phyloP scores from a whole-genome alignment of 2,797 vertebrate species.

The Meriones psammophilus region DNA sequence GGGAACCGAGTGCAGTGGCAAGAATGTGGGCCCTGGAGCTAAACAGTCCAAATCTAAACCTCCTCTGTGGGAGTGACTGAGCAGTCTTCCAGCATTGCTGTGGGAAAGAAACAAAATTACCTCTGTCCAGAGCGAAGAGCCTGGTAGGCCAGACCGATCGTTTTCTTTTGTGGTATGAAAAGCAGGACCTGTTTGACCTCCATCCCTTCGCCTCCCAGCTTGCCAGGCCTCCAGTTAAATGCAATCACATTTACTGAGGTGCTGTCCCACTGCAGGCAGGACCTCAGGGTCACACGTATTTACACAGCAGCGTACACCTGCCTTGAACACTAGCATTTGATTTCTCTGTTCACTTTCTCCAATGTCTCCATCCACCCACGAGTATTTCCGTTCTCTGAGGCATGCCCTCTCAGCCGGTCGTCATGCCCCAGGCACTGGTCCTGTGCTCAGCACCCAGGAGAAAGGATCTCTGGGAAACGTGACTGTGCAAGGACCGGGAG shows the following conservation, averaged over 20 bases:
- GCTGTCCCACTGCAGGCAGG: background rate
- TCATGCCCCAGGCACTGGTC: background rate
- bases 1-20: background rate
- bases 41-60: constrained; percentile 2
- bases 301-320: background rate
- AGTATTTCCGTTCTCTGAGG: constrained; percentile 15
- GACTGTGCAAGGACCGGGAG: background rate
- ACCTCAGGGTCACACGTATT: background rate
- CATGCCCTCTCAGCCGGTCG: background rate
- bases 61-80: background rate
- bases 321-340: constrained; percentile 12
- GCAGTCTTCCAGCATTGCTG: background rate
- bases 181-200: background rate
- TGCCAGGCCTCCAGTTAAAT: constrained; percentile 21
- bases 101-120: constrained; percentile 26
- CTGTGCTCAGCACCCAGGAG: background rate
- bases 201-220: constrained; percentile 1
- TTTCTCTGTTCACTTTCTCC: constrained; percentile 36
- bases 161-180: constrained; percentile 17
- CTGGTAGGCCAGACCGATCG: background rate
- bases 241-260: constrained; percentile 18
- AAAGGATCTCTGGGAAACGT: background rate
- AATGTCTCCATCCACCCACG: background rate
- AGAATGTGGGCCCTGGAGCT: background rate
- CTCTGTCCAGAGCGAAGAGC: constrained; percentile 16